Percentiles rank a stretch among this genome's conserved stretches.
Conservation (phyloP, 2,888 invertebrate species). For the Cheilosia soror region DNA sequence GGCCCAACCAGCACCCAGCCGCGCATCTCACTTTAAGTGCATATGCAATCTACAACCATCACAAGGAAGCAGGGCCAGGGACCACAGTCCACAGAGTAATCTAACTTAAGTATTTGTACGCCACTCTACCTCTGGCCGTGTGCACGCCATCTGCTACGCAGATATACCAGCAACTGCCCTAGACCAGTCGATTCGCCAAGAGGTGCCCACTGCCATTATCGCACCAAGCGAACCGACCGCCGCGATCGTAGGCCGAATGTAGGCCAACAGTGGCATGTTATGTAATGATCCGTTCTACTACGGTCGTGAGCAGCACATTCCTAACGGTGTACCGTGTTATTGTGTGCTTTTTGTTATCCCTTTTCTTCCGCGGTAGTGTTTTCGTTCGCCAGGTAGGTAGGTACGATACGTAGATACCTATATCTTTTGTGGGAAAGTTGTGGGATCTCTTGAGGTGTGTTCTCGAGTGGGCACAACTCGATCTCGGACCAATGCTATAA, state of each 20-base stretch:
- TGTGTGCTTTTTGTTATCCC: conserved; percentile 71
- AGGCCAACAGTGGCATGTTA: conserved; percentile 76
- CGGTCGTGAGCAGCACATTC: conserved; percentile 71
- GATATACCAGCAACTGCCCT: conserved; percentile 55
- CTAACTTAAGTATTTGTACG: conserved; percentile 67
- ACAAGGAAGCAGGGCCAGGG: conserved; percentile 15
- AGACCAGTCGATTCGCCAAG: conserved; percentile 68
- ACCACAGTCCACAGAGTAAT: conserved; percentile 32
- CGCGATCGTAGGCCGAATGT: conserved; percentile 69
- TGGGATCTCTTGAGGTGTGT: conserved; percentile 17
- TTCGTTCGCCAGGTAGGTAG: background rate
- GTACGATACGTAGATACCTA: background rate
- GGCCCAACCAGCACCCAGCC: conserved; percentile 40
- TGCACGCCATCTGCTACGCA: conserved; percentile 7
- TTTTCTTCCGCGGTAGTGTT: conserved; percentile 56
- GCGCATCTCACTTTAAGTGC: conserved; percentile 5
- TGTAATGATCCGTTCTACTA: conserved; percentile 74
- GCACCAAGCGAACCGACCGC: conserved; percentile 34
- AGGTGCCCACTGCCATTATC: conserved; percentile 41
- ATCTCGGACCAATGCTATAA: conserved; percentile 19
- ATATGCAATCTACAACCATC: conserved; percentile 17
- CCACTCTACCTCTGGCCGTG: conserved; percentile 15
- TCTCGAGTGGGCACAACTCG: conserved; percentile 45
- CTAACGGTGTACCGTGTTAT: conserved; percentile 69
- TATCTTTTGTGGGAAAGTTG: conserved; percentile 28